Base-by-base conservation (phyloP, 2,113 vertebrate genomes). In the Benitochromis conjunctus region DNA sequence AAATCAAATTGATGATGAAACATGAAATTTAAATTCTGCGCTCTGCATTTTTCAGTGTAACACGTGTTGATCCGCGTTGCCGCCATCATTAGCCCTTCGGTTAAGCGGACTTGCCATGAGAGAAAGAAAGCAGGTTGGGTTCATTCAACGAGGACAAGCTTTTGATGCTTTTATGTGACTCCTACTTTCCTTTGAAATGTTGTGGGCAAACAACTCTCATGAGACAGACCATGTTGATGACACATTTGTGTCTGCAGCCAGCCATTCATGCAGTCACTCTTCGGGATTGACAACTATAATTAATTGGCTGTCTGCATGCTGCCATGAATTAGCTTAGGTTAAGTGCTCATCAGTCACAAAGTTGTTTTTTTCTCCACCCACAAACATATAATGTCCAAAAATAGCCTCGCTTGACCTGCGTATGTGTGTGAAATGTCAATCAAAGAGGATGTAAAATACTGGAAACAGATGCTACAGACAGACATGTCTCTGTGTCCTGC, bases 271-370 rank as follows among this genome's bases (percentile, higher is more conserved):
- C 57, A 69, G 55, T 34, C 69, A 60, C 57, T 81, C 76, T 87
- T 85, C 38, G 1, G n/a, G 74, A 87, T 48, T 78, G 54, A 87
- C 56, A 66, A 46, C 81, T 9, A 76, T 87, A 87, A 89, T 91
- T 84, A 91, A 81, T 82, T 90, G 85, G 41, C 66, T 77, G 48
- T 77, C 53, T 93, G 77, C 77, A 71, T 7, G 14, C 51, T 56
- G 79, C 38, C 79, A 53, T 58, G 46, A 85, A 88, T 92, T 86
- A 88, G 69, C 41, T 56, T 82, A 85, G 86, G 64, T 85, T 81
- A 89, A 88, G 74, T 81, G 62, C 64, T 90, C 54, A 82, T 86
- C n/a, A 57, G 48, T 9, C n/a, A 57, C 12, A 60, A 87, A 83
- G 36, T 58, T 69, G 19, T 81, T 74, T 74, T 66, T 88, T 79